Conservation (phyloP, 2,113 vertebrate genomes). For the Hiodon tergisus region DNA sequence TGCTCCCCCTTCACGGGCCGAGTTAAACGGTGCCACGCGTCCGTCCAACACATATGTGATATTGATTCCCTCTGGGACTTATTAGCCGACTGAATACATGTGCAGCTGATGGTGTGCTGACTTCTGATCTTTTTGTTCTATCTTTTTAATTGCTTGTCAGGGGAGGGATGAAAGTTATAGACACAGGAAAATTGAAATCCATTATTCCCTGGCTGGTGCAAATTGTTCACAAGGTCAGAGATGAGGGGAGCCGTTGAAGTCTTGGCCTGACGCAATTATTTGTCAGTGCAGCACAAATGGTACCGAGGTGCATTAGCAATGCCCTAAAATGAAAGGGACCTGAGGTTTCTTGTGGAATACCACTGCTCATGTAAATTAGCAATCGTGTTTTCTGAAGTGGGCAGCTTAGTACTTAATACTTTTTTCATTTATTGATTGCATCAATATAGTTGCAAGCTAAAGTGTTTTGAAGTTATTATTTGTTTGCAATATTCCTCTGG, state of each 20-base stretch:
- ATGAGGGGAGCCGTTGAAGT: constrained; percentile 9
- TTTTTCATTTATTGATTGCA: too few species aligned
- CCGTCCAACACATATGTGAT: constrained; percentile 24
- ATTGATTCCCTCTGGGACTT: constrained; percentile 43
- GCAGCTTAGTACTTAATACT: too few species aligned
- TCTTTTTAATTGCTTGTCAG: constrained; percentile 49
- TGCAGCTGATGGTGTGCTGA: constrained; percentile 36
- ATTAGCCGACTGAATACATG: constrained; percentile 46
- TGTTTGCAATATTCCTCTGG: too few species aligned
- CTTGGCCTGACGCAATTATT: constrained; percentile 3
- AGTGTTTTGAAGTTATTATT: too few species aligned
- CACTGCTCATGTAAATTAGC: too few species aligned
- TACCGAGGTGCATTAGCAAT: too few species aligned
- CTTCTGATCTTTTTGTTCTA: constrained; percentile 48
- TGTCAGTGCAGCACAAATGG: background rate
- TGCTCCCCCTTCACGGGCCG: constrained; percentile 27
- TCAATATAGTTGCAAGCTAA: too few species aligned
- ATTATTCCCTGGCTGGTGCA: constrained; percentile 35
- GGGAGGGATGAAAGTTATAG: constrained; percentile 44
- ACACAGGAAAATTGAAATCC: constrained; percentile 41
- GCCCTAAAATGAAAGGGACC: too few species aligned
- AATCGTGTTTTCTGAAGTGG: too few species aligned
- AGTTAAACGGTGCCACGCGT: constrained; percentile 24
- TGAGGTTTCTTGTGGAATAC: too few species aligned
- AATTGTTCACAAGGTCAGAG: constrained; percentile 41